Evolutionary conservation across 2,113 vertebrate genomes (phyloP), one percentile per base, ranked within the genome.

Genomic region (Periophthalmus modestus): DNA sequence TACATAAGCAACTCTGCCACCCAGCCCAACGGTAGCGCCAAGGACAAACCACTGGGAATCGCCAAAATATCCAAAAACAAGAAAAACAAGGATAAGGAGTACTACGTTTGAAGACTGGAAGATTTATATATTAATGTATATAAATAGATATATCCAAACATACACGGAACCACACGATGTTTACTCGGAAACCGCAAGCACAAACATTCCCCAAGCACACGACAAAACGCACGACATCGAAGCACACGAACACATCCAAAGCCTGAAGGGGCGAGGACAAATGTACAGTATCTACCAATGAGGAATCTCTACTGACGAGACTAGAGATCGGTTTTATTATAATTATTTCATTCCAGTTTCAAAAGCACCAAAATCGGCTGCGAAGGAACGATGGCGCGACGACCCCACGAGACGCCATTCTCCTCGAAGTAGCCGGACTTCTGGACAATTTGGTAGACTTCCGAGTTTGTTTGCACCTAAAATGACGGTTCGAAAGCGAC

Each of bases 1-100:
- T 99, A 99, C 95, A 99, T 99, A 95, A 99, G 97, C 94, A 99
- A 99, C 95, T 98, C 98, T 57, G 98, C 98, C 85, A 93, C 93
- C 52, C 97, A 99, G 95, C 96, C 97, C 92, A 99, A 99, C 7
- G 98, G 98, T 91, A 96, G 96, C 84, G 93, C 98, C 87, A 99
- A 99, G 94, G 98, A 99, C 86, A 99, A 99, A 69, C 96, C 96
- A 48, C 95, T 97, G 86, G 95, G 95, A 91, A 96, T 96, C 83
- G 94, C 96, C 88, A 99, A 99, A 93, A 97, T 96, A 93, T 97
- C 97, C 92, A 99, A 99, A 94, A 97, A 96, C 92, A 99, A 99
- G 95, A 99, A 99, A 92, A 98, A 99, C 95, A 99, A 99, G 95
- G 98, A 99, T 94, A 99, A 98, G 92, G 98, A 99, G 93, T 99